Evolutionary conservation across 2,113 vertebrate genomes (phyloP), one percentile per base, ranked within the genome.

Genomic region (Campylorhamphus procurvoides): DNA sequence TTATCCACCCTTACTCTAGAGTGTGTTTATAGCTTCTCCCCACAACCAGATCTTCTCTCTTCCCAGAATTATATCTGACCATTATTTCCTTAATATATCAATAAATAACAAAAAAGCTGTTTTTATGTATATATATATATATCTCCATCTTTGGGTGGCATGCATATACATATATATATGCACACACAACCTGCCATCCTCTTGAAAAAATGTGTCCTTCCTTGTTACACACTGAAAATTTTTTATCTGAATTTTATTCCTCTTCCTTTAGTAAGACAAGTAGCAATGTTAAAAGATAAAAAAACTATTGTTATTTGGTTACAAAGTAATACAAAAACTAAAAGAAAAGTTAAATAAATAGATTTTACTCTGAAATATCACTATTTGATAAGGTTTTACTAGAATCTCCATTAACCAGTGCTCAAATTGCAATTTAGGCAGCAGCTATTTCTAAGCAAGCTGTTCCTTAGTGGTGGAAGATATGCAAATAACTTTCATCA

Each of bases 381-480:
- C 20, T 63, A 25, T 42, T 47, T 44, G 49, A 44, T 24, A 16
- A 47, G 12, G 28, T 63, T 63, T 82, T 85, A 22, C 55, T 77
- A 59, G 39, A 39, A 73, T 25, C 39, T 55, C n/a, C 49, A 22
- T 47, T 63, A 56, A 68, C 25, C 46, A 83, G 11, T 18, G 44
- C 42, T 85, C 75, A 74, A 60, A 79, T 27, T 40, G 42, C 55
- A 88, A 89, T 71, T 90, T 68, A 39, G 69, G 77, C 56, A 91
- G 49, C 2, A 1, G 60, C 37, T 5, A n/a, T 72, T 95, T 84
- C 66, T 74, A 88, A 83, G 73, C 73, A 93, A 90, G 75, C 15
- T 14, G 17, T 5, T 63, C 46, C 42, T 47, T 53, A 58, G 46
- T 44, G 56, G 87, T 68, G 11, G 33, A 76, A 82, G 49, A 86